Conservation (phyloP, 2,113 vertebrate species). For the Sialia sialis region DNA sequence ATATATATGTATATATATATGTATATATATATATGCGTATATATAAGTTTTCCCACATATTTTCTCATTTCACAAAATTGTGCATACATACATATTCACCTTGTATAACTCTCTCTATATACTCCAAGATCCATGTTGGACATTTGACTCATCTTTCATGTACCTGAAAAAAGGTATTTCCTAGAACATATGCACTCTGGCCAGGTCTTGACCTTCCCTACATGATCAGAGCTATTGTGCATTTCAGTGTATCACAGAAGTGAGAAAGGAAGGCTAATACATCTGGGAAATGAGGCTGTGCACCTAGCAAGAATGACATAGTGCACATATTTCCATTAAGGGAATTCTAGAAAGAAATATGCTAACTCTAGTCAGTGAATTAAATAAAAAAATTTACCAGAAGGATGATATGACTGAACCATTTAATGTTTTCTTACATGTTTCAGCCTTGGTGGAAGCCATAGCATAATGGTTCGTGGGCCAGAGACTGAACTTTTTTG, state of each 20-base stretch:
- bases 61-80: not conserved
- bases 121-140: not conserved
- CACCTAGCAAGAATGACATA: rapidly evolving
- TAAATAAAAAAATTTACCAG: not conserved
- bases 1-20: not conserved
- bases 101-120: not conserved
- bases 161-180: not conserved
- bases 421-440: not conserved
- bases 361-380: not conserved
- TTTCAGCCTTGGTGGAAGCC: not conserved
- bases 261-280: not conserved
- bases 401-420: not conserved
- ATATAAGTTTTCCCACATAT: not conserved
- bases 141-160: not conserved
- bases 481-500: not conserved
- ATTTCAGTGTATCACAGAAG: not conserved
- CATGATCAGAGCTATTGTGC: not conserved
- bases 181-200: not conserved
- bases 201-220: not conserved
- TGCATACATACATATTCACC: not conserved
- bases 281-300: not conserved
- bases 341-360: not conserved
- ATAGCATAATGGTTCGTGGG: not conserved
- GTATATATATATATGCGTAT: too few species aligned
- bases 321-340: not conserved